Evolutionary conservation across 2,113 vertebrate species (phyloP).

Genomic region (Empidonax alnorum): DNA sequence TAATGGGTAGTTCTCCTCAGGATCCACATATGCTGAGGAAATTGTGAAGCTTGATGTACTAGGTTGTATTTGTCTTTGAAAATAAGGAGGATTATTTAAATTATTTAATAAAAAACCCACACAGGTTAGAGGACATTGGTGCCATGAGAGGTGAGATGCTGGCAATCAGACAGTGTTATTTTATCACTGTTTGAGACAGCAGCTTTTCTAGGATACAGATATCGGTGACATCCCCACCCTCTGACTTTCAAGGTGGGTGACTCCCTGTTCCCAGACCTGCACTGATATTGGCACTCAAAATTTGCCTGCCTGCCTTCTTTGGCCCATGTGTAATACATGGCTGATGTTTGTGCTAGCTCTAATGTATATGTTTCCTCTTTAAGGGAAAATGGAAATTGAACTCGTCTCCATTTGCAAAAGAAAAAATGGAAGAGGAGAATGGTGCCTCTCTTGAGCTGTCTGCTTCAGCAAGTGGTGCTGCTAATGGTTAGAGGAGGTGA

Average conservation of each 20-base stretch:
- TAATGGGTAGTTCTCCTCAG: background rate
- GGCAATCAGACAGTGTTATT: background rate
- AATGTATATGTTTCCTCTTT: background rate
- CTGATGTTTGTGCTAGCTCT: background rate
- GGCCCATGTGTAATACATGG: accelerated
- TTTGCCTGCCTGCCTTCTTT: background rate
- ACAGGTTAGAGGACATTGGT: background rate
- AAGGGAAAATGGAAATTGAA: background rate
- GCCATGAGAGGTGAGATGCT: background rate
- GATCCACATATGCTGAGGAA: accelerated
- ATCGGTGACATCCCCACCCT: background rate
- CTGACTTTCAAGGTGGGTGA: background rate
- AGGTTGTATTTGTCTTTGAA: background rate
- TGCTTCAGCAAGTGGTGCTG: background rate
- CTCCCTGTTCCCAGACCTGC: background rate
- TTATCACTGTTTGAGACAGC: background rate
- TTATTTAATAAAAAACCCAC: background rate
- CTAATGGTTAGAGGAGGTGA: background rate
- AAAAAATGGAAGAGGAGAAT: background rate
- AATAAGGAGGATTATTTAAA: background rate
- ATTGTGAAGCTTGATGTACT: background rate
- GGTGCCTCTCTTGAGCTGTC: background rate
- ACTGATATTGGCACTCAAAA: background rate
- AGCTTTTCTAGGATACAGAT: background rate
- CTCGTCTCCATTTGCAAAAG: background rate